Evolutionary conservation across 1,140 invertebrate genomes (phyloP), one percentile per base, ranked within the genome.

Genomic region (Charaxes varanes): DNA sequence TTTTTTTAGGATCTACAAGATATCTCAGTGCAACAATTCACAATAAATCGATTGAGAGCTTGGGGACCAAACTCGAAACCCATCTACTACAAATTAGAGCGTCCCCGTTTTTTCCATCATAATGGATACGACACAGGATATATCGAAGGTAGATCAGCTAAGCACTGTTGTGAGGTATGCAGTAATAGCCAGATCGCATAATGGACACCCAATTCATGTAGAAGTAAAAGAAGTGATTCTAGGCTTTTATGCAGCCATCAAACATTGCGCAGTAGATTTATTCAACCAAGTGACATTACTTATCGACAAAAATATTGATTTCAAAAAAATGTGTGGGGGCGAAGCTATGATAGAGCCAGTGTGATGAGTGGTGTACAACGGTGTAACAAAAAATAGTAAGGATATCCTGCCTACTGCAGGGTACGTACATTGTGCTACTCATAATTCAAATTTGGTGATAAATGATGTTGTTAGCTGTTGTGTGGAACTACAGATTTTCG

Each of bases 51-150:
- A n/a, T n/a, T n/a, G n/a, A n/a, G n/a, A n/a, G n/a, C n/a, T n/a
- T n/a, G n/a, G n/a, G n/a, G n/a, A n/a, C n/a, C n/a, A n/a, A n/a
- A n/a, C n/a, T n/a, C n/a, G n/a, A n/a, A n/a, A n/a, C n/a, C n/a
- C n/a, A n/a, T n/a, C n/a, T n/a, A n/a, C n/a, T n/a, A n/a, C 22
- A n/a, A 23, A 23, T 23, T 23, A 23, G 22, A n/a, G n/a, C n/a
- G 45, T 45, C 52, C 49, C 33, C 37, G 52, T 57, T 36, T 52
- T 48, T 17, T 49, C 41, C 23, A 57, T 57, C 22, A 12, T 50
- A 46, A 42, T 55, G 28, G 45, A 53, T 40, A 57, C 49, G 16
- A 57, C 49, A 42, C 49, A 57, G 45, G 49, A 52, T 48, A 57
- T 52, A 38, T 33, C 44, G 11, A 48, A 51, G 47, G 43, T 30